A percentile compares a stretch with the other conserved stretches of the same genome.
These are phyloP conservation scores for Drosophila teissieri DNA, from an alignment of 1,140 invertebrate genomes.

Conservation along the genomic window DNA sequence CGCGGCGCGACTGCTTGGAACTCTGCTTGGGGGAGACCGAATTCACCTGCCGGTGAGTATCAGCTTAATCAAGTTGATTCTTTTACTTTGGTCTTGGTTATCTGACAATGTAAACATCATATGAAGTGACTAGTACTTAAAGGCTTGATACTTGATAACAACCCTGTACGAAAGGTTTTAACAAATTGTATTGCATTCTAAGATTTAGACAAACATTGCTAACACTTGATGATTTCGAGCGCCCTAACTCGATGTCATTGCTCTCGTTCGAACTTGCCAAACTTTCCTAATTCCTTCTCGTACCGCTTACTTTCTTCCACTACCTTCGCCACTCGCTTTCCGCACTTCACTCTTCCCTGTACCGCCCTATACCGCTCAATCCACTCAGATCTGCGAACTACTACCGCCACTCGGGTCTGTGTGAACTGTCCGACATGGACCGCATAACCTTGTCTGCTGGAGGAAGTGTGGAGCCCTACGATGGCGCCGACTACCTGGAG, in stretches of 20 bases:
- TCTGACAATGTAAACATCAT: not conserved
- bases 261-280: slow-evolving; percentile 18
- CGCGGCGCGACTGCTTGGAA: slow-evolving; percentile 94
- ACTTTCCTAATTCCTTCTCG: slow-evolving; percentile 49
- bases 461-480: slow-evolving; percentile 89
- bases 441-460: slow-evolving; percentile 92
- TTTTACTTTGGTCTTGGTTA: too few relatives aligned
- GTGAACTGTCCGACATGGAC: slow-evolving; percentile 95
- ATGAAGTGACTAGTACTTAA: too few relatives aligned
- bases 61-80: slow-evolving; percentile 3
- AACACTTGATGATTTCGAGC: slow-evolving; percentile 23
- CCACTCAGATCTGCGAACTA: slow-evolving; percentile 94
- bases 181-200: not conserved
- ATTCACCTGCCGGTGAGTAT: slow-evolving; percentile 94
- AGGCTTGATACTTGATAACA: too few relatives aligned
- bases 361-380: slow-evolving; percentile 77
- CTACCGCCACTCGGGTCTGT: slow-evolving; percentile 92
- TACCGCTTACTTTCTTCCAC: slow-evolving; percentile 45
- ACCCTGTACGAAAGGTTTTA: too few relatives aligned
- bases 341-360: slow-evolving; percentile 41
- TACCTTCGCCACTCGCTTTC: slow-evolving; percentile 19
- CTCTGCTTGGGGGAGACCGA: slow-evolving; percentile 94
- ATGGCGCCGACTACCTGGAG: slow-evolving; percentile 93
- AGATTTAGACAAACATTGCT: not conserved
- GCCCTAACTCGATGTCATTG: slow-evolving; percentile 24